phyloP scores from a whole-genome alignment of 2,797 vertebrate genomes.

The Bradypodion ventrale region DNA sequence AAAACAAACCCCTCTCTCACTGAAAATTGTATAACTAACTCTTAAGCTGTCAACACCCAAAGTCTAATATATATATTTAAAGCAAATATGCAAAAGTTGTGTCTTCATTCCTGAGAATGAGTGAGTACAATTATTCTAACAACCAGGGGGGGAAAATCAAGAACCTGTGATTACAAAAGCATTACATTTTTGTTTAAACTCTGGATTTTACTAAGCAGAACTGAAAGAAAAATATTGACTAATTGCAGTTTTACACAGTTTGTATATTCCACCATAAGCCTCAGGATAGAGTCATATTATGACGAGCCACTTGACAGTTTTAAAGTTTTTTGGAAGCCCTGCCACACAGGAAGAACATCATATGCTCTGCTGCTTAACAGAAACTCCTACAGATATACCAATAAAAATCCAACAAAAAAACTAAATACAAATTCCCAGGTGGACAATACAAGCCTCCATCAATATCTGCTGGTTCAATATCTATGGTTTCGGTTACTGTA shows the following conservation, averaged over 20 bases:
- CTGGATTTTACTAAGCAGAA: rapidly evolving
- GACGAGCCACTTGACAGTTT: background rate
- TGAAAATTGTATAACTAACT: constrained; percentile 23
- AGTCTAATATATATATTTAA: constrained; percentile 33
- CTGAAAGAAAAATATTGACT: background rate
- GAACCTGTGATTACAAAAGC: background rate
- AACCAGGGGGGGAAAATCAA: constrained; percentile 9
- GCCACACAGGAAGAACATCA: background rate
- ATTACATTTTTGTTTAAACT: constrained; percentile 19
- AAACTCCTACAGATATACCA: no score
- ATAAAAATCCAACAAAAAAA: no score
- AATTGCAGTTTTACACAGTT: background rate
- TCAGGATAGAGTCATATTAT: background rate
- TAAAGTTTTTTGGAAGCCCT: background rate
- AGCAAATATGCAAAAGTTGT: constrained; percentile 19
- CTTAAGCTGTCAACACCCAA: constrained; percentile 21
- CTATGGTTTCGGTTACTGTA: no score
- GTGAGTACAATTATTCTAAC: constrained; percentile 15
- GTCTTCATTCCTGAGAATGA: constrained; percentile 13
- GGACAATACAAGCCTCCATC: no score
- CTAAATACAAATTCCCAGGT: no score
- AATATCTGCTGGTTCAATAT: no score
- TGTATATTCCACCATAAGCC: background rate
- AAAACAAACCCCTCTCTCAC: constrained; percentile 18
- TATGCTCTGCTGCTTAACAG: background rate